Conservation (phyloP, 2,113 vertebrate species). For the Saguinus midas region DNA sequence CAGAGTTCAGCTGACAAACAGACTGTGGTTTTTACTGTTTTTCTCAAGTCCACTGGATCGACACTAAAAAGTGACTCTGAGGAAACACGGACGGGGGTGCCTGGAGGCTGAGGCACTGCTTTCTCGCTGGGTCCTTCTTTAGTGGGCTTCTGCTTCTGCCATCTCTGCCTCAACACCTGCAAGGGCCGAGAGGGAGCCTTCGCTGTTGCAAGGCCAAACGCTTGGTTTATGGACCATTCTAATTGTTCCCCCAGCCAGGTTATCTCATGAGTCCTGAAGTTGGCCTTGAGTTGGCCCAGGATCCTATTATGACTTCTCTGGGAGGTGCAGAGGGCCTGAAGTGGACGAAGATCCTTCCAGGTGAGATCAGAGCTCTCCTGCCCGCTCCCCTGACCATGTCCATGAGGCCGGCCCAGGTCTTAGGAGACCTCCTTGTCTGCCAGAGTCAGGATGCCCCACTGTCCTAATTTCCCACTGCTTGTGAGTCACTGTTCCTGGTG, state of each 20-base stretch:
- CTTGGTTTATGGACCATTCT: too few species aligned
- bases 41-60: rapidly evolving
- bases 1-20: not conserved
- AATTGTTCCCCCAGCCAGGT: not conserved
- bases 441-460: rapidly evolving
- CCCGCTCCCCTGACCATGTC: rapidly evolving
- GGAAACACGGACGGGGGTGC: rapidly evolving
- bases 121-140: rapidly evolving
- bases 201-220: rapidly evolving
- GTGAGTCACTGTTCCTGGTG: not conserved
- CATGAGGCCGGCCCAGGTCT: not conserved
- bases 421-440: too few species aligned
- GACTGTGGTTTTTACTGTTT: not conserved
- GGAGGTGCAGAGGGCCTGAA: rapidly evolving
- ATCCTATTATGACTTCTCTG: rapidly evolving
- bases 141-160: not conserved
- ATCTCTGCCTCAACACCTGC: rapidly evolving
- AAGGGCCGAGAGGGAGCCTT: not conserved
- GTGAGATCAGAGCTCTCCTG: not conserved
- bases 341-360: not conserved
- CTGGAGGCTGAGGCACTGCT: too few species aligned
- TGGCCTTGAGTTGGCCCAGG: not conserved
- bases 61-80: rapidly evolving
- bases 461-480: not conserved
- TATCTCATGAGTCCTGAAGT: not conserved